A percentile compares a stretch with the other conserved stretches of the same genome.
phyloP scores from a whole-genome alignment of 2,888 invertebrate species.

The Crepidodera aurea region DNA sequence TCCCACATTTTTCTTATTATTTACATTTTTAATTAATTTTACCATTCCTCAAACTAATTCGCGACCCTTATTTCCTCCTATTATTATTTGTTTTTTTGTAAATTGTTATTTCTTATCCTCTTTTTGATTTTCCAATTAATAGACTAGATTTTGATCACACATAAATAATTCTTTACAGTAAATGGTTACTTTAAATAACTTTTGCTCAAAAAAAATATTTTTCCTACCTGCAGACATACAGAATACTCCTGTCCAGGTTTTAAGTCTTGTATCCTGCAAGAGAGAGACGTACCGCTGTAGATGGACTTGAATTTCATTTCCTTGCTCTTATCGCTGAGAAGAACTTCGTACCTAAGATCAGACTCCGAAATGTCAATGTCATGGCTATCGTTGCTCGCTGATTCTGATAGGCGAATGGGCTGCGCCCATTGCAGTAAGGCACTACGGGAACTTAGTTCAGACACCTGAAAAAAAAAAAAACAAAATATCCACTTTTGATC shows the following conservation, averaged over 20 bases:
- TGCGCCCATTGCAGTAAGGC: constrained; percentile 87
- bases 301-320: constrained; percentile 87
- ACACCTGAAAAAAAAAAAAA: constrained; percentile 72
- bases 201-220: too few species aligned
- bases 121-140: too few species aligned
- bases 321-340: constrained; percentile 78
- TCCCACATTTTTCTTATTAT: too few species aligned
- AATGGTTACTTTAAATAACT: too few species aligned
- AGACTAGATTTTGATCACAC: too few species aligned
- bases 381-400: constrained; percentile 60
- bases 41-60: too few species aligned
- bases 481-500: constrained; percentile 6
- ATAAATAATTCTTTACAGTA: too few species aligned
- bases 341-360: constrained; percentile 81
- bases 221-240: constrained; percentile 72
- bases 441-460: constrained; percentile 83
- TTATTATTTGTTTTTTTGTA: too few species aligned
- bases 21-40: too few species aligned
- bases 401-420: constrained; percentile 64
- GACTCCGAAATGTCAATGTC: constrained; percentile 67
- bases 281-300: constrained; percentile 79
- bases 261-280: constrained; percentile 83
- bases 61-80: too few species aligned
- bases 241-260: constrained; percentile 89
- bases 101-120: too few species aligned